Percentiles rank a stretch among this genome's conserved stretches.
phyloP scores from a whole-genome alignment of 2,113 vertebrate genomes.

The Silurus asotus region DNA sequence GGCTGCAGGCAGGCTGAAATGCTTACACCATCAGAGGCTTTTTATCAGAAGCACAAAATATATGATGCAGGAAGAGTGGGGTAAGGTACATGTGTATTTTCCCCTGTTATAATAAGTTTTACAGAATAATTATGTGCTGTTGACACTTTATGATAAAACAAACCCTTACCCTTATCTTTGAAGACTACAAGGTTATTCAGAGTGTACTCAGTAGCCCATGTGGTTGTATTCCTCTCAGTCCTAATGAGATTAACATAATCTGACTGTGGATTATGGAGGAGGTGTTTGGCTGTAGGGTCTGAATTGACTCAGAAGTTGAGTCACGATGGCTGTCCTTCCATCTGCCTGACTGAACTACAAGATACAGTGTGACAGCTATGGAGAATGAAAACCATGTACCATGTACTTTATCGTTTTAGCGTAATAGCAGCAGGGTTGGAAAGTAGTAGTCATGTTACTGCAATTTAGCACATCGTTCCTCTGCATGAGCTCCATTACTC shows the following conservation, averaged over 20 bases:
- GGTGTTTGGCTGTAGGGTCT: constrained; percentile 1
- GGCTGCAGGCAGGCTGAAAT: too few relatives aligned
- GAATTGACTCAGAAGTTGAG: constrained; percentile 27
- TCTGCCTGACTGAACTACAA: constrained; percentile 34
- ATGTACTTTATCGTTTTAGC: constrained; percentile 2
- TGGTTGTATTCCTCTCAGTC: constrained; percentile 24
- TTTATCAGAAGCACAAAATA: too few relatives aligned
- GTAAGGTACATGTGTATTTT: too few relatives aligned
- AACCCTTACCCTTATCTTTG: not conserved
- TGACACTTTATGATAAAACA: too few relatives aligned
- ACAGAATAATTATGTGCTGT: too few relatives aligned
- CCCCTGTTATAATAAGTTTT: too few relatives aligned
- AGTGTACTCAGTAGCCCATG: constrained; percentile 5
- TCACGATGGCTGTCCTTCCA: constrained; percentile 40
- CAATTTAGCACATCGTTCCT: constrained; percentile 16
- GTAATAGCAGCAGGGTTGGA: not conserved
- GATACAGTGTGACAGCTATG: constrained; percentile 2
- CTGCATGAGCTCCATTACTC: constrained; percentile 31
- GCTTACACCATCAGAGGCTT: too few relatives aligned
- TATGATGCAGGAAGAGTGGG: too few relatives aligned
- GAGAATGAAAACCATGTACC: not conserved
- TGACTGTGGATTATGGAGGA: constrained; percentile 2
- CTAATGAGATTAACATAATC: constrained; percentile 58
- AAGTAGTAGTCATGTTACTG: constrained; percentile 8
- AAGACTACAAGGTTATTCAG: not conserved